Evolutionary conservation across 2,797 vertebrate species (phyloP).

Genomic region (Chrysocyon brachyurus): DNA sequence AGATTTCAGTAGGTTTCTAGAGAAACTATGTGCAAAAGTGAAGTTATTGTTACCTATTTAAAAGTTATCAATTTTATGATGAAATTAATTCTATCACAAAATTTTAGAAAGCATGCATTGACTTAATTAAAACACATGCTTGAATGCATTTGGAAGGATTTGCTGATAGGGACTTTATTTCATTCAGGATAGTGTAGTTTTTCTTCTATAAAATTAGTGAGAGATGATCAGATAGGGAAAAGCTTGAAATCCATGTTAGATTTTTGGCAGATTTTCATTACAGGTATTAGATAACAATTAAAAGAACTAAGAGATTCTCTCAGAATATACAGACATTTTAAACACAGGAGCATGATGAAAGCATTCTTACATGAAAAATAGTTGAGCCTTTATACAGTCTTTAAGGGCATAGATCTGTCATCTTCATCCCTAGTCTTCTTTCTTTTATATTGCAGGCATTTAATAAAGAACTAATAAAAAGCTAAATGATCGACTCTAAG

Average conservation of each 20-base stretch:
- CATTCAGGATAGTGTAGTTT: not conserved
- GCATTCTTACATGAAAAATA: not conserved
- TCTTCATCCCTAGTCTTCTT: not conserved
- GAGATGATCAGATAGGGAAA: not conserved
- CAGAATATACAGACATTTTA: not conserved
- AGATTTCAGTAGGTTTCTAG: not conserved
- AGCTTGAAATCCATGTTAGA: not conserved
- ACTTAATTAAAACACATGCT: not conserved
- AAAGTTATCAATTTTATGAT: not conserved
- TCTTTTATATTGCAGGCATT: not conserved
- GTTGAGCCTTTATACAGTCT: not conserved
- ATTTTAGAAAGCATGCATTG: not conserved
- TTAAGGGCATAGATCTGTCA: not conserved
- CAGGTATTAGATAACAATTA: not conserved
- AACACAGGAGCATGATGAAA: not conserved
- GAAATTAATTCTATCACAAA: not conserved
- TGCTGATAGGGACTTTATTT: not conserved
- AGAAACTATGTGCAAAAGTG: not conserved
- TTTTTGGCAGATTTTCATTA: not conserved
- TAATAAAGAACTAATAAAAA: not conserved
- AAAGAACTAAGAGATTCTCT: not conserved
- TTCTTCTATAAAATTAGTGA: not conserved
- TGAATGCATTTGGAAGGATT: not conserved
- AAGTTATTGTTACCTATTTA: not conserved
- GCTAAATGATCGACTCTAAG: not conserved